Base-by-base conservation (phyloP, 2,888 invertebrate genomes). In the Eumerus sabulonum region DNA sequence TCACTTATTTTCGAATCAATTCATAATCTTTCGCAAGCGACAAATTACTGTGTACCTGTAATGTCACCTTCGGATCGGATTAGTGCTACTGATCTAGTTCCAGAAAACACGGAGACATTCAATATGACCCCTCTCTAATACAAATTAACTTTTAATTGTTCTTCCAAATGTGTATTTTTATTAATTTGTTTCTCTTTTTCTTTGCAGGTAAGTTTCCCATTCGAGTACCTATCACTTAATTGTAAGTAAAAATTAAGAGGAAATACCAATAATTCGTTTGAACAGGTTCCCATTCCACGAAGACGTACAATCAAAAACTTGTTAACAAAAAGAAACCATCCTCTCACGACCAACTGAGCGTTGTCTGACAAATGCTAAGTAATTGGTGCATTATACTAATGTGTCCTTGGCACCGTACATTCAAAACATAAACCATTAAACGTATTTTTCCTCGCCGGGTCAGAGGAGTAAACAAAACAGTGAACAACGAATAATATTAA, bases 191-290 rank as follows among this genome's bases (percentile, higher is more conserved):
- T 18, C 18, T 38, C 19, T n/a, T 17, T 48, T 60, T 48, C 14
- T 48, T 60, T 60, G 13, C 60, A 60, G 60, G 60, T 60, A 60
- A 60, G 60, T 60, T 40, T 48, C 2, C 9, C 17, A 18, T 19
- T 19, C 19, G 36, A 36, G 13, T 9, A 38, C 12, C 9, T 12
- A 9, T 14, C 16, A 45, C 0, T 4, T 7, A 27, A 7, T 44
- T 13, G 60, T 60, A 27, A 60, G 60, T 60, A 60, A 1, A 3
- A 9, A 42, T 11, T 12, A 42, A 42, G 12, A 13, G 7, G 4
- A 1, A 42, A 27, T 27, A 2, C 27, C n/a, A n/a, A n/a, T n/a
- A n/a, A n/a, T n/a, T n/a, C n/a, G n/a, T n/a, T n/a, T n/a, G n/a
- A n/a, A n/a, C n/a, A n/a, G n/a, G n/a, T n/a, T n/a, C n/a, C n/a